phyloP scores from a whole-genome alignment of 2,113 vertebrate genomes.

The Oryzias curvinotus region DNA sequence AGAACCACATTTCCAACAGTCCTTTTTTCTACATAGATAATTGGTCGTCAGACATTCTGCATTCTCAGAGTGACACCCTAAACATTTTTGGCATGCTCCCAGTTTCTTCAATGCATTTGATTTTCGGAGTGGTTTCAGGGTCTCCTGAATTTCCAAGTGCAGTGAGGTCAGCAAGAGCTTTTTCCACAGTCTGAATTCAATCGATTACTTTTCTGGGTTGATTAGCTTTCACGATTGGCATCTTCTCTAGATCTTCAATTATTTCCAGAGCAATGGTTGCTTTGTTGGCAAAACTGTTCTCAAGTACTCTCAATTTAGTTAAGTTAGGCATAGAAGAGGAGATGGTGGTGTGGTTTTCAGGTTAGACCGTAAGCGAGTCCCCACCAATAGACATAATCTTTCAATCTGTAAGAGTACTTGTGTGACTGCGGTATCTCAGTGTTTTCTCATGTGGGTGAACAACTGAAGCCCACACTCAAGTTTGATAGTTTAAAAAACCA shows the following conservation, averaged over 20 bases:
- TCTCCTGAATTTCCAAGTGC: neutral
- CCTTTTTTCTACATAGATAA: conserved; percentile 24
- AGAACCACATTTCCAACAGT: conserved; percentile 3
- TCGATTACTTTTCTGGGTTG: conserved; percentile 69
- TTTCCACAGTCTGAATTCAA: conserved; percentile 8
- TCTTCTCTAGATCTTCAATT: neutral
- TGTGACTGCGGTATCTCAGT: neutral
- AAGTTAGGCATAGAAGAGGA: too few species aligned
- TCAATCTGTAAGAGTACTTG: neutral
- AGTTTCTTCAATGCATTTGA: neutral
- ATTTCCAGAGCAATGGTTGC: neutral
- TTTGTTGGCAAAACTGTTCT: conserved; percentile 2
- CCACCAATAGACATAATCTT: neutral
- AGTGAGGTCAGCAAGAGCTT: conserved; percentile 2
- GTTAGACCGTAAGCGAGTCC: neutral
- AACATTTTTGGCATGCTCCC: conserved; percentile 6
- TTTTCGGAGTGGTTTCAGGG: neutral
- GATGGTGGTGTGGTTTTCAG: neutral
- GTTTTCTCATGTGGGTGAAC: neutral
- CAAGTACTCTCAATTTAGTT: neutral
- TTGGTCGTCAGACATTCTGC: conserved; percentile 9
- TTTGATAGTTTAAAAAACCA: neutral
- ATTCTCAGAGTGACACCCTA: conserved; percentile 15
- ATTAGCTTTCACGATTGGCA: neutral
- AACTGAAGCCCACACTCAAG: neutral